Evolutionary conservation across 2,888 invertebrate species (phyloP).

Genomic region (Aleiodes leptofemur): DNA sequence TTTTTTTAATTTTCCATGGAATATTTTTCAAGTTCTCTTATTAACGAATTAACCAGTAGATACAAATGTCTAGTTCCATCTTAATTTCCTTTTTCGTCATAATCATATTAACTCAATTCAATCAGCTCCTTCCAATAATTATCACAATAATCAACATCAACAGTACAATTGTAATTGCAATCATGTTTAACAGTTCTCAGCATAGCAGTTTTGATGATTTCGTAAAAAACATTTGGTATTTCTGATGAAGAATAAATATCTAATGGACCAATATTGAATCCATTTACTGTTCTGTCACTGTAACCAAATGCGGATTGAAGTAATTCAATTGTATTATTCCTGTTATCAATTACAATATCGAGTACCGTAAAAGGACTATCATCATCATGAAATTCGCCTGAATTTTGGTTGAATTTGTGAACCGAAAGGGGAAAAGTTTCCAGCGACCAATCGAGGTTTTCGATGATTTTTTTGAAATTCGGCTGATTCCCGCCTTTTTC

Average conservation of each 20-base stretch:
- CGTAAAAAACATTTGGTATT: slow-evolving; percentile 50
- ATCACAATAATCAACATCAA: slow-evolving; percentile 52
- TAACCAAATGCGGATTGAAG: slow-evolving; percentile 52
- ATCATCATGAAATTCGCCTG: not conserved
- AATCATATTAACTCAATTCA: not conserved
- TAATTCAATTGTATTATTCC: slow-evolving; percentile 51
- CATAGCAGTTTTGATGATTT: slow-evolving; percentile 53
- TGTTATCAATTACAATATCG: slow-evolving; percentile 45
- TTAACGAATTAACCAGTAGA: not conserved
- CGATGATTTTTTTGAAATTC: not conserved
- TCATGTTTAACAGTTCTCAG: slow-evolving; percentile 30
- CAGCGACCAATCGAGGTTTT: slow-evolving; percentile 37
- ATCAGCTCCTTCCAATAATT: slow-evolving; percentile 39
- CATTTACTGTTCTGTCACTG: slow-evolving; percentile 47
- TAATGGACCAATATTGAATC: slow-evolving; percentile 51
- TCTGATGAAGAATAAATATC: slow-evolving; percentile 52
- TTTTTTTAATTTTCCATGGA: no score
- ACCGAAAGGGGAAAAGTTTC: not conserved
- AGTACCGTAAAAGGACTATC: not conserved
- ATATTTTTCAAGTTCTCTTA: no score
- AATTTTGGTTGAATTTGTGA: not conserved
- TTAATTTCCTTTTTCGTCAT: not conserved
- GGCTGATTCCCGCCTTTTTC: not conserved
- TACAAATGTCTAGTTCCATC: not conserved
- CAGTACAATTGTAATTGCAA: slow-evolving; percentile 32